Base-by-base conservation (phyloP, 1,140 invertebrate species). In the Temnothorax curvispinosus region DNA sequence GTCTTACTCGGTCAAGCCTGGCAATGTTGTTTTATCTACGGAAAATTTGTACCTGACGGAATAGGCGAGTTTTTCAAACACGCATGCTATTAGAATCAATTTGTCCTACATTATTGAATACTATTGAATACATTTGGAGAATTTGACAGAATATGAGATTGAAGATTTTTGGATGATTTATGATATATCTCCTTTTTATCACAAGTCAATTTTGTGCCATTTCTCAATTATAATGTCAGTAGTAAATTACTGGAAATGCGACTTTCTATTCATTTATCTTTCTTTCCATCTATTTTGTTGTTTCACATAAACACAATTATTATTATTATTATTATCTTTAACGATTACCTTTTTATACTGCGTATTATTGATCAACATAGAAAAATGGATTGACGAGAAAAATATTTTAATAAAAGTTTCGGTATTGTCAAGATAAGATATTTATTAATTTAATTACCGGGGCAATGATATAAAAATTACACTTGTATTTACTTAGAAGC, bases 11-110 rank as follows among this genome's bases (percentile, higher is more conserved):
- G 54, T 8, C 13, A 13, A 84, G n/a, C 27, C 3, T 27, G 27
- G 27, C 2, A 32, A 60, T 50, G 32, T 60, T 72, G 18, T 47
- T 82, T 50, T 64, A 35, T 60, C n/a, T 38, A 4, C 54, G 8
- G 27, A 35, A 74, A 74, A 60, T 74, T 56, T 56, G 38, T 71
- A 27, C 41, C 13, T 72, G 35, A 60, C 72, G 13, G n/a, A 62
- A 60, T 74, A 58, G 54, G 13, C 35, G 11, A 38, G 15, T 52
- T 60, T 60, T 32, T 60, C 3, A 35, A 71, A 13, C 21, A 47
- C 8, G 11, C 32, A 7, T 15, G 9, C 5, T 50, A 38, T 27
- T 9, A 5, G 9, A n/a, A 50, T 6, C 38, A 21, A 32, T 69
- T 56, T 35, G 52, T 56, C 32, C 0, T 9, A 11, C 11, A 6